Conservation (phyloP, 2,797 vertebrate genomes). For the Crocidura indochinensis region DNA sequence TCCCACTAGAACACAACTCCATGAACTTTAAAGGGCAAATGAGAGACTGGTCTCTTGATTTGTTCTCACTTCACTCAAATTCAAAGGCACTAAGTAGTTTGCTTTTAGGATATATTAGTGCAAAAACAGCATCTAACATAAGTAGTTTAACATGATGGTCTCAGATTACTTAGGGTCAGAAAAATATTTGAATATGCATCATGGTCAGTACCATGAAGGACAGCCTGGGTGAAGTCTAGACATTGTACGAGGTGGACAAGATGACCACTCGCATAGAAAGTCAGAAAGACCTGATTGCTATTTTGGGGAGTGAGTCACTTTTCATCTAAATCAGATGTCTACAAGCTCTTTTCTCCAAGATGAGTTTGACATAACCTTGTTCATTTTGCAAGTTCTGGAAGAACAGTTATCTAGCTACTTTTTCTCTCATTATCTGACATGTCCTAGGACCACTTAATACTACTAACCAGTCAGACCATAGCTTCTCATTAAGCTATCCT, state of each 20-base stretch:
- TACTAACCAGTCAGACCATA: too few relatives aligned
- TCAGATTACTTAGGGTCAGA: slow-evolving; percentile 11
- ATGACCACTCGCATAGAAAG: background rate
- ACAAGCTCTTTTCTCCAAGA: background rate
- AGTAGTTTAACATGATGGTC: slow-evolving; percentile 81
- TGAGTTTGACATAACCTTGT: background rate
- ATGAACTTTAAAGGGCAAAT: slow-evolving; percentile 87
- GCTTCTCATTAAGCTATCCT: background rate
- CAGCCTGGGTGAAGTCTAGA: background rate
- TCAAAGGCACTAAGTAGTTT: slow-evolving; percentile 88
- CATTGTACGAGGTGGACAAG: background rate
- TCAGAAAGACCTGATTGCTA: background rate
- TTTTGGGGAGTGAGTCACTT: background rate
- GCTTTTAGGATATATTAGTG: slow-evolving; percentile 83
- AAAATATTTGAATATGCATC: slow-evolving; percentile 73
- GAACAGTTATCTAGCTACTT: background rate
- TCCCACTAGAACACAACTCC: slow-evolving; percentile 85
- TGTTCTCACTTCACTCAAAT: slow-evolving; percentile 87
- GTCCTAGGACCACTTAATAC: too few relatives aligned
- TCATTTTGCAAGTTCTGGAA: background rate
- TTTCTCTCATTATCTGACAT: background rate
- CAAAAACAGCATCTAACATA: slow-evolving; percentile 81
- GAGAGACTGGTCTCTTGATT: slow-evolving; percentile 85
- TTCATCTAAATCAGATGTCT: slow-evolving; percentile 1
- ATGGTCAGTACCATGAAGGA: background rate